Evolutionary conservation across 35 echinoderm and acorn worm species (phyloP).

Genomic region (Apostichopus parvimensis): DNA sequence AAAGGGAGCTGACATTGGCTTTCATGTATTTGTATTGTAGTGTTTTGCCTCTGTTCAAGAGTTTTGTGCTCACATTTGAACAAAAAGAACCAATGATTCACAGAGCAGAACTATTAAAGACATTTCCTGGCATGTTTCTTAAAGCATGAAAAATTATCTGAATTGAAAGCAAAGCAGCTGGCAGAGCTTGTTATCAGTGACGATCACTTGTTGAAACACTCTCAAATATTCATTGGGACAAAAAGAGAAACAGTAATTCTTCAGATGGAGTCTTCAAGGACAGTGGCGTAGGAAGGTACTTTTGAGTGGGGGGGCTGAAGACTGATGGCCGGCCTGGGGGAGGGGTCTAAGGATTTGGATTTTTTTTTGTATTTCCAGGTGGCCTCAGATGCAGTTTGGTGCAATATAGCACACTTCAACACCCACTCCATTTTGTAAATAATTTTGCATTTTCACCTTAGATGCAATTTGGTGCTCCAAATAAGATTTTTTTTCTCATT

Average conservation of each 20-base stretch:
- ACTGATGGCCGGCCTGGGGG: no score
- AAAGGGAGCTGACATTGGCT: conserved; percentile 40
- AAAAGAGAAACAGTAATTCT: not conserved
- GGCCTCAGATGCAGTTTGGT: no score
- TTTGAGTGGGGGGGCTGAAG: no score
- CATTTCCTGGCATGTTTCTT: conserved; percentile 61
- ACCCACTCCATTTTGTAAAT: no score
- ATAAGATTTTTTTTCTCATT: no score
- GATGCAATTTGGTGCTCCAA: no score
- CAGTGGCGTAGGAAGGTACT: not conserved
- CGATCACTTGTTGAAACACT: conserved; percentile 23
- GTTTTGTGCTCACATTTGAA: conserved; percentile 64
- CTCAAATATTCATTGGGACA: conserved; percentile 23
- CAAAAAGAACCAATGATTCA: conserved; percentile 62
- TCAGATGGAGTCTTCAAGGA: conserved; percentile 34
- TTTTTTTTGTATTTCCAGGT: no score
- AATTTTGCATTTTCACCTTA: no score
- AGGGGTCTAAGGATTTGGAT: no score
- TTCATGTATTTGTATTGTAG: conserved; percentile 64
- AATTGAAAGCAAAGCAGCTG: conserved; percentile 49
- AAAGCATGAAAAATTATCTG: conserved; percentile 51
- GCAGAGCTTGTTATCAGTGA: not conserved
- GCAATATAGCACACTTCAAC: no score
- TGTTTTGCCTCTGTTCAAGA: conserved; percentile 68
- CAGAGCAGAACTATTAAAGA: conserved; percentile 51